A percentile compares a stretch with the other conserved stretches of the same genome.
Evolutionary conservation across 2,113 vertebrate genomes (phyloP).

Genomic region (Brachirus orientalis): DNA sequence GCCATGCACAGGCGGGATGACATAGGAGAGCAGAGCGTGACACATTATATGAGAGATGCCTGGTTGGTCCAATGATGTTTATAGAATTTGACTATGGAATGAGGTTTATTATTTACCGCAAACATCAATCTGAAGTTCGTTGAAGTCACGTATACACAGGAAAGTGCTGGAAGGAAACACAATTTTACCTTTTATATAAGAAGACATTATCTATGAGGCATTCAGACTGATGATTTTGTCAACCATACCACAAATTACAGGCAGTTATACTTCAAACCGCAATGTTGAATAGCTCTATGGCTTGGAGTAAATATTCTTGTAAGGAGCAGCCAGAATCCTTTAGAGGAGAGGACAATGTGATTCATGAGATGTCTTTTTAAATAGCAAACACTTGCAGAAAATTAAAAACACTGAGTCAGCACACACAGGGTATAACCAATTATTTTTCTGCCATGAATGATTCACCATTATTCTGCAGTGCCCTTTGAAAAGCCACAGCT

Average conservation of each 20-base stretch:
- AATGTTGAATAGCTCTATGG: conserved; percentile 83
- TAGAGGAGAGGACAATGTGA: conserved; percentile 1
- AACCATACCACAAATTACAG: conserved; percentile 83
- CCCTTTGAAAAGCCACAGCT: conserved; percentile 18
- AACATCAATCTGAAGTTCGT: conserved; percentile 78
- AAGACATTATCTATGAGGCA: no score
- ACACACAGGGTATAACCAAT: not conserved
- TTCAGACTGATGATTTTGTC: not conserved
- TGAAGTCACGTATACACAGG: conserved; percentile 80
- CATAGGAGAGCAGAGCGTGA: conserved; percentile 35
- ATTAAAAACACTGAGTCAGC: conserved; percentile 1
- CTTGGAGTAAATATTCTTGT: conserved; percentile 79
- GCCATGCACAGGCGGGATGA: conserved; percentile 81
- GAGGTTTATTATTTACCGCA: conserved; percentile 73
- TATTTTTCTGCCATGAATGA: conserved; percentile 11
- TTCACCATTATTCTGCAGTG: conserved; percentile 9
- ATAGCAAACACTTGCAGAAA: not conserved
- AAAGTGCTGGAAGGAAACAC: conserved; percentile 44
- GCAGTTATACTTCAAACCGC: conserved; percentile 84
- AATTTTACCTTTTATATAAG: not conserved
- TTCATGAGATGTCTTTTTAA: not conserved
- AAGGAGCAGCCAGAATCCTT: conserved; percentile 78
- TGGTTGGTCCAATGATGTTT: conserved; percentile 19
- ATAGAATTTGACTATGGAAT: not conserved
- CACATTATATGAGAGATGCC: conserved; percentile 27